phyloP scores from a whole-genome alignment of 2,797 vertebrate genomes.

The Staurois parvus region DNA sequence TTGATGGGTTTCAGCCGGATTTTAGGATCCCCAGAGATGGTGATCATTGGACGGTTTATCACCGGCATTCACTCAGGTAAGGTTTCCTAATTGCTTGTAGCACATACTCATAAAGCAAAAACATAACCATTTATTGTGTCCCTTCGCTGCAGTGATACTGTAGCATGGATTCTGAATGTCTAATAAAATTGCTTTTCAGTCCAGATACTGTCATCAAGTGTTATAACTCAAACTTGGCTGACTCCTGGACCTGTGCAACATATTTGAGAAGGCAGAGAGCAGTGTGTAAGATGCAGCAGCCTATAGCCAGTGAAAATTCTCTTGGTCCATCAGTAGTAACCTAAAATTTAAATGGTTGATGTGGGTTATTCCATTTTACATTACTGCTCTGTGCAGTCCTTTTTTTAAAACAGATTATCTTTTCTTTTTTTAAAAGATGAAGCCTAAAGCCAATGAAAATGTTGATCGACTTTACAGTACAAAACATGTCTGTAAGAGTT shows the following conservation, averaged over 20 bases:
- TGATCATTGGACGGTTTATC: slow-evolving; percentile 85
- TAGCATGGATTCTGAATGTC: not conserved
- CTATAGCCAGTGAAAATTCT: too few species aligned
- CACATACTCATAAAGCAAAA: not conserved
- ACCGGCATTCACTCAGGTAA: slow-evolving; percentile 89
- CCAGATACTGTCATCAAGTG: not conserved
- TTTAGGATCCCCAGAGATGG: slow-evolving; percentile 80
- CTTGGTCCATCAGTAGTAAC: too few species aligned
- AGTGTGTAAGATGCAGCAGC: too few species aligned
- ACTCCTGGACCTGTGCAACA: too few species aligned
- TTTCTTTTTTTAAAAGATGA: too few species aligned
- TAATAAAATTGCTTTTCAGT: not conserved
- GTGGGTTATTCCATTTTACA: not conserved
- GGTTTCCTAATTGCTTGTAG: slow-evolving; percentile 15
- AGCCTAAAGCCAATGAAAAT: not conserved
- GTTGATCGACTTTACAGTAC: not conserved
- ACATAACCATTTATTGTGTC: slow-evolving; percentile 11
- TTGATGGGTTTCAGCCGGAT: slow-evolving; percentile 86
- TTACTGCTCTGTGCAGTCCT: not conserved
- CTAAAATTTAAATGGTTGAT: not conserved
- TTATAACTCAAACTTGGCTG: not conserved
- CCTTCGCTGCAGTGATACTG: slow-evolving; percentile 1
- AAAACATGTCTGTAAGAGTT: too few species aligned
- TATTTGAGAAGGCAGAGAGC: not conserved
- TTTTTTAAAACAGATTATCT: not conserved